phyloP scores from a whole-genome alignment of 2,888 invertebrate genomes.

The Cheilosia urbana region DNA sequence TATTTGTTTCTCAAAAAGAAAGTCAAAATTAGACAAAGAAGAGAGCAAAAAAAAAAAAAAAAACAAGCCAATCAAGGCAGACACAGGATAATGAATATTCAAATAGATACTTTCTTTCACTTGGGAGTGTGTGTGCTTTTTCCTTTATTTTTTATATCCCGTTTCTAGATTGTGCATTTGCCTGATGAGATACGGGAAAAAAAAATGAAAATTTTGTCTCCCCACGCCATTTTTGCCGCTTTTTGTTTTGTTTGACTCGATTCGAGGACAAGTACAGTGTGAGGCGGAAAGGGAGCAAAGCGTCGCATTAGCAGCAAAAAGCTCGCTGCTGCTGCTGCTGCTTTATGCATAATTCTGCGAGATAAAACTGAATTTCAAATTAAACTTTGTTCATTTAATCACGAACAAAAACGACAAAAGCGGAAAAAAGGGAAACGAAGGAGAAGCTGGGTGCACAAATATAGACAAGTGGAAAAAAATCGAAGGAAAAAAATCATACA shows the following conservation, averaged over 20 bases:
- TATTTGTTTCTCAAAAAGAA: background rate
- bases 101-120: slow-evolving; percentile 66
- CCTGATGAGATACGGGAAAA: slow-evolving; percentile 59
- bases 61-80: slow-evolving; percentile 64
- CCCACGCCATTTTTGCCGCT: slow-evolving; percentile 23
- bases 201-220: slow-evolving; percentile 27
- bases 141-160: slow-evolving; percentile 26
- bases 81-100: slow-evolving; percentile 72
- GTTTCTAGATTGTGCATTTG: slow-evolving; percentile 67
- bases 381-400: slow-evolving; percentile 75
- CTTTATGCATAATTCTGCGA: slow-evolving; percentile 73
- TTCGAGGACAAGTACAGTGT: slow-evolving; percentile 30
- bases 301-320: slow-evolving; percentile 56
- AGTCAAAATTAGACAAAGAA: slow-evolving; percentile 29
- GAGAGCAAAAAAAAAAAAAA: background rate
- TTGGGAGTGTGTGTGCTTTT: background rate
- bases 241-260: slow-evolving; percentile 43
- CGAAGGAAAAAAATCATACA: background rate
- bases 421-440: slow-evolving; percentile 17
- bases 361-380: slow-evolving; percentile 75
- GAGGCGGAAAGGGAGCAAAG: slow-evolving; percentile 5
- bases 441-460: background rate
- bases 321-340: slow-evolving; percentile 62
- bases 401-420: slow-evolving; percentile 24
- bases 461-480: background rate